Evolutionary conservation across 2,113 vertebrate species (phyloP), one percentile per base, ranked within the genome.

Genomic region (Echinops telfairi): DNA sequence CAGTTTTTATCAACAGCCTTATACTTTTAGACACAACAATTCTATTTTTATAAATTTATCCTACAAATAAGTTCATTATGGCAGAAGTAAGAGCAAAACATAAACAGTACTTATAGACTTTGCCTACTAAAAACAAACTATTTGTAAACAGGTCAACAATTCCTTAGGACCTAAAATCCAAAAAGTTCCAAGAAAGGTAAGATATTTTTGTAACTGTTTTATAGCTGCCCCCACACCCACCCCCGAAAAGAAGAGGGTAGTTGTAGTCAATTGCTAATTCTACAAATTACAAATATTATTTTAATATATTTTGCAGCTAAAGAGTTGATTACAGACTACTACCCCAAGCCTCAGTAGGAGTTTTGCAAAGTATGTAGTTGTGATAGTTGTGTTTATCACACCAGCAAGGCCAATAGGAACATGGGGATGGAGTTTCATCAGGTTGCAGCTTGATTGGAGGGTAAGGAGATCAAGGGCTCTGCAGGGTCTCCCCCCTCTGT

Each of bases 101-200:
- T 23, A 31, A 87, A 76, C 79, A 60, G 47, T 88, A 70, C 27
- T 58, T 47, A 38, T 40, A 53, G n/a, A 66, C 17, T 20, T 38
- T 15, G 73, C 14, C 71, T 87, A 92, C 88, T 40, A 40, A 82
- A 92, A 95, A 68, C 5, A 87, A 86, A 58, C 33, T 84, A 81
- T 91, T 93, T 79, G 88, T 36, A 88, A 23, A 88, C 1, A 43
- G 33, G 38, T 40, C 47, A 12, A 71, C 10, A 29, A 1, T 87
- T 64, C 36, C 9, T 36, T 85, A 66, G 29, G 53, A 86, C 94
- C 71, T 77, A 58, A 95, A 91, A 81, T 89, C 17, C 8, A 75
- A 62, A 75, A 84, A 89, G 36, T 91, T 87, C 82, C 16, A 93
- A 83, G 81, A 96, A 93, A 66, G 64, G 29, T 76, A 83, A 94